These are phyloP conservation scores for Schrankia costaestrigalis DNA, from an alignment of 2,888 invertebrate species.

Conservation along the genomic window DNA sequence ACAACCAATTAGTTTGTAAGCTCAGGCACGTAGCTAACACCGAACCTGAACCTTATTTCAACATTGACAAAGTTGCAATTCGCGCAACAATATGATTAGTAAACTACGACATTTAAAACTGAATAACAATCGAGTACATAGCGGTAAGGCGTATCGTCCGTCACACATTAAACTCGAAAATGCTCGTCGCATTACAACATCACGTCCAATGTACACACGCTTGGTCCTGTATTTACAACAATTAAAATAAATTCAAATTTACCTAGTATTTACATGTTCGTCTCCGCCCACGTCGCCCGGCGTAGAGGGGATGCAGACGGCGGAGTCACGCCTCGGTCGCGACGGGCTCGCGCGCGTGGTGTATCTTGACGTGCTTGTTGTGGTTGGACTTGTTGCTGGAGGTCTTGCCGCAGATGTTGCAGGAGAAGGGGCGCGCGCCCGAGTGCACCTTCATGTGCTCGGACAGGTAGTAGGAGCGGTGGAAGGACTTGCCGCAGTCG, in stretches of 20 bases:
- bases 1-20: slow-evolving; percentile 9
- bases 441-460: slow-evolving; percentile 94
- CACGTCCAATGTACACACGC: slow-evolving; percentile 48
- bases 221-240: slow-evolving; percentile 75
- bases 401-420: slow-evolving; percentile 93
- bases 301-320: not conserved
- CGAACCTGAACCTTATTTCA: too few species aligned
- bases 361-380: slow-evolving; percentile 93
- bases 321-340: slow-evolving; percentile 87
- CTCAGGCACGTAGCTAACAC: not conserved
- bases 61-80: too few species aligned
- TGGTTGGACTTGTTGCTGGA: slow-evolving; percentile 95
- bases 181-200: slow-evolving; percentile 42
- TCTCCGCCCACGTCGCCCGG: too few species aligned
- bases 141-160: slow-evolving; percentile 25
- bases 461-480: slow-evolving; percentile 91
- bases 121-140: slow-evolving; percentile 10
- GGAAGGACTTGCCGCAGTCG: slow-evolving; percentile 91
- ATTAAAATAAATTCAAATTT: slow-evolving; percentile 59
- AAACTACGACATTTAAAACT: too few species aligned
- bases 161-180: slow-evolving; percentile 39
- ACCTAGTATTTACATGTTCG: slow-evolving; percentile 78
- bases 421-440: slow-evolving; percentile 89
- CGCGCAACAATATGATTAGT: too few species aligned
- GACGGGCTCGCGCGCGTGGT: slow-evolving; percentile 92